Evolutionary conservation across 2,888 invertebrate species (phyloP).

Genomic region (Dasysyrphus albostriatus): DNA sequence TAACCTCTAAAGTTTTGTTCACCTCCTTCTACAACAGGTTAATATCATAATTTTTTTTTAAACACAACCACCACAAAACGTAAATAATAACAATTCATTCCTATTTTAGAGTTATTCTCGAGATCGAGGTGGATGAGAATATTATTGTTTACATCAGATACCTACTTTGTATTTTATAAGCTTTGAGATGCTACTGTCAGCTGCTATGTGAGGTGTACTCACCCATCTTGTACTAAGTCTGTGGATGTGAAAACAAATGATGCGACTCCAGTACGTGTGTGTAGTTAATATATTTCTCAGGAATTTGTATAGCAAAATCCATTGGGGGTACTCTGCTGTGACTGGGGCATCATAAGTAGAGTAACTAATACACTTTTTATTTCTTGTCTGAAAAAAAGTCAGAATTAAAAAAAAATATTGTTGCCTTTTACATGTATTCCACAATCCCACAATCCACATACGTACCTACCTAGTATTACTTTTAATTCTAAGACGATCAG

Average conservation of each 20-base stretch:
- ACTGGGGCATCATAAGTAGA: constrained; percentile 45
- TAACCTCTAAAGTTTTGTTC: constrained; percentile 35
- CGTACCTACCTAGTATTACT: constrained; percentile 46
- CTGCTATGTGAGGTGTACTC: too few relatives aligned
- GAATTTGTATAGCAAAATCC: constrained; percentile 29
- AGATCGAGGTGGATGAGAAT: constrained; percentile 40
- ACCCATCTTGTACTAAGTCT: constrained; percentile 15
- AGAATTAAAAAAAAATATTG: not conserved
- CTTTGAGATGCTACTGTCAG: not conserved
- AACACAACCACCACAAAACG: constrained; percentile 9
- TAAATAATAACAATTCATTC: constrained; percentile 43
- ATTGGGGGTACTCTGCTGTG: constrained; percentile 26
- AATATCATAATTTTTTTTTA: constrained; percentile 1
- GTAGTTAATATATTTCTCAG: constrained; percentile 26
- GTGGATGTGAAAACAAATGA: constrained; percentile 16
- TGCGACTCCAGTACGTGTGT: constrained; percentile 24
- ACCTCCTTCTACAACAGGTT: constrained; percentile 1
- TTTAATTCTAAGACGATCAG: constrained; percentile 71
- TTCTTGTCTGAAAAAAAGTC: constrained; percentile 40
- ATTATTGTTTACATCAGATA: constrained; percentile 52
- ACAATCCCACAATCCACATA: constrained; percentile 17
- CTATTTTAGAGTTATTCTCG: constrained; percentile 34
- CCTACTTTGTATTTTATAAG: not conserved
- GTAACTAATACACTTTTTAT: constrained; percentile 14
- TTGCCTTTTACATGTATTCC: constrained; percentile 35